Percentiles rank a stretch among this genome's conserved stretches.
phyloP scores from a whole-genome alignment of 2,797 vertebrate genomes.

The Heteromormyrus szaboi region DNA sequence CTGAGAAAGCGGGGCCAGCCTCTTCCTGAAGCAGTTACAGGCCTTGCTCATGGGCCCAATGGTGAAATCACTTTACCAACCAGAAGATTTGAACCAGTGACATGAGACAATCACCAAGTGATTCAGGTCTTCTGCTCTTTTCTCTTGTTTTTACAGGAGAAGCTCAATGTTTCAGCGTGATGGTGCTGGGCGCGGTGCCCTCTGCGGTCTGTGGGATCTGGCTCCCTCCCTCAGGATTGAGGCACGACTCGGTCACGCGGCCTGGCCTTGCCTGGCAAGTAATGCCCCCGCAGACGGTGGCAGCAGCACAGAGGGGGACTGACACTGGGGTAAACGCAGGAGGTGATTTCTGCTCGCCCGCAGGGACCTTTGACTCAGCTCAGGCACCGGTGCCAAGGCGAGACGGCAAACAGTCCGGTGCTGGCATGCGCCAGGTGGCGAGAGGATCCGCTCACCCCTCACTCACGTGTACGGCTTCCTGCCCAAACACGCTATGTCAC shows the following conservation, averaged over 20 bases:
- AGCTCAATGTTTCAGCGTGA: neutral
- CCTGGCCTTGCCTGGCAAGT: neutral
- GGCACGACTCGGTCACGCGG: neutral
- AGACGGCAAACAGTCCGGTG: neutral
- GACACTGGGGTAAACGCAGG: neutral
- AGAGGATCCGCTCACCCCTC: neutral
- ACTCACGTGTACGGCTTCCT: neutral
- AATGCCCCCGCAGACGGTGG: neutral
- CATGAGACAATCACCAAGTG: neutral
- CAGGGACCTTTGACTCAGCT: constrained; percentile 1
- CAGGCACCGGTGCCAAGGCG: neutral
- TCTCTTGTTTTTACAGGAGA: neutral
- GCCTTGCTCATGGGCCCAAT: neutral
- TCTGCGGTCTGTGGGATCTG: neutral
- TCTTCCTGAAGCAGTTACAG: neutral
- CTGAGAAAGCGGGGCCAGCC: neutral
- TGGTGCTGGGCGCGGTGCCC: neutral
- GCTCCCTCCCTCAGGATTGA: neutral
- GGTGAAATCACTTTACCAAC: neutral
- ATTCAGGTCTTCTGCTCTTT: neutral
- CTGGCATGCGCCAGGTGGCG: neutral
- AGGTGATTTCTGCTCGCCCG: neutral
- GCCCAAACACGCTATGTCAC: neutral
- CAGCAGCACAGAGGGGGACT: neutral
- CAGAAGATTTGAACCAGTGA: neutral